These are phyloP conservation scores for Ostrea edulis DNA, from an alignment of 1,140 invertebrate genomes.

Conservation along the genomic window DNA sequence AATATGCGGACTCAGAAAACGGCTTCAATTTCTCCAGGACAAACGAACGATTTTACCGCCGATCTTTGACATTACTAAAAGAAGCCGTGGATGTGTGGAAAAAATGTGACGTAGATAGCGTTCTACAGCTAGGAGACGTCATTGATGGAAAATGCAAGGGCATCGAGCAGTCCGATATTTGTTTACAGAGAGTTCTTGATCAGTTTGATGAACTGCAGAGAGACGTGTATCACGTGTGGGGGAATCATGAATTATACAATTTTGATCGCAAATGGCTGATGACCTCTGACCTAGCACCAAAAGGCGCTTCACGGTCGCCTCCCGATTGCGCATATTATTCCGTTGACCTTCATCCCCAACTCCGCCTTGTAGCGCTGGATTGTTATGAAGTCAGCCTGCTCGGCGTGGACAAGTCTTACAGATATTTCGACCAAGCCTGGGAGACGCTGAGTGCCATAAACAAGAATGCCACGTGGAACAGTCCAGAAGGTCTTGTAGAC, in stretches of 20 bases:
- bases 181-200: constrained; percentile 58
- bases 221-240: constrained; percentile 75
- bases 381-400: constrained; percentile 77
- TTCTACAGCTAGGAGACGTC: constrained; percentile 78
- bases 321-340: constrained; percentile 70
- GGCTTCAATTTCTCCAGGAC: constrained; percentile 72
- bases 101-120: constrained; percentile 66
- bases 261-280: constrained; percentile 69
- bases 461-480: constrained; percentile 71
- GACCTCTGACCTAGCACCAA: constrained; percentile 52
- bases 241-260: constrained; percentile 80
- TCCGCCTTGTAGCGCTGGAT: constrained; percentile 76
- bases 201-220: constrained; percentile 62
- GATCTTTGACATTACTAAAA: constrained; percentile 70
- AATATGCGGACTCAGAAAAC: constrained; percentile 78
- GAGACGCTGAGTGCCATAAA: constrained; percentile 64
- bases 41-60: constrained; percentile 74
- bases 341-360: constrained; percentile 62
- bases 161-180: constrained; percentile 46
- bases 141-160: constrained; percentile 76
- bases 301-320: constrained; percentile 28
- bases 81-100: constrained; percentile 75
- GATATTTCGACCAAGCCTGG: constrained; percentile 60
- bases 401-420: constrained; percentile 62
- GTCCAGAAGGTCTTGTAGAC: constrained; percentile 69